These are phyloP conservation scores for Mugil cephalus DNA, from an alignment of 2,113 vertebrate genomes.

Conservation along the genomic window DNA sequence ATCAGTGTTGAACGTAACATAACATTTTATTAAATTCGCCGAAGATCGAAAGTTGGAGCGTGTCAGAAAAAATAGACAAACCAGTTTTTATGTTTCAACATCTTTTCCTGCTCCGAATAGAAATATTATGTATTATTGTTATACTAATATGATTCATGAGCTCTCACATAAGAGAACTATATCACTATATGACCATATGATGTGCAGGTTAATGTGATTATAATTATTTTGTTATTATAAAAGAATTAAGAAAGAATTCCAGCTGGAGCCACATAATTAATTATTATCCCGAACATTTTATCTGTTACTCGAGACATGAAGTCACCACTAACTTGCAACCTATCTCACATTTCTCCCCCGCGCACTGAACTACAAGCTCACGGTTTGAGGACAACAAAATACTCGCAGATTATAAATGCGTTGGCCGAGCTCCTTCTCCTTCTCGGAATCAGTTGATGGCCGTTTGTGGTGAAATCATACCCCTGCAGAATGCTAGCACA, in stretches of 20 bases:
- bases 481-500: conserved; percentile 66
- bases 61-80: conserved; percentile 14
- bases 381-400: conserved; percentile 60
- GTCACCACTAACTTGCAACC: conserved; percentile 32
- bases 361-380: conserved; percentile 7
- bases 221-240: too few species aligned
- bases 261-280: neutral
- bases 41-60: neutral
- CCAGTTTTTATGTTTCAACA: neutral
- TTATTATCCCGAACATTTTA: conserved; percentile 8
- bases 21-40: conserved; percentile 10
- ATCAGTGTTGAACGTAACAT: conserved; percentile 9
- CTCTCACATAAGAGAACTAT: too few species aligned
- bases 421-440: conserved; percentile 66
- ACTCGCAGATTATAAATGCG: conserved; percentile 64
- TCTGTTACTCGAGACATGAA: conserved; percentile 21
- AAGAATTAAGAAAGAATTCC: neutral
- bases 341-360: conserved; percentile 11
- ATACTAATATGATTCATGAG: too few species aligned
- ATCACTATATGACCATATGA: too few species aligned
- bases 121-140: too few species aligned
- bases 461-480: conserved; percentile 80
- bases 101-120: neutral
- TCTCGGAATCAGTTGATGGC: conserved; percentile 76
- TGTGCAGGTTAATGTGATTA: too few species aligned